Evolutionary conservation across 2,888 invertebrate species (phyloP), one percentile per base, ranked within the genome.

Genomic region (Malthinus seriepunctatus): DNA sequence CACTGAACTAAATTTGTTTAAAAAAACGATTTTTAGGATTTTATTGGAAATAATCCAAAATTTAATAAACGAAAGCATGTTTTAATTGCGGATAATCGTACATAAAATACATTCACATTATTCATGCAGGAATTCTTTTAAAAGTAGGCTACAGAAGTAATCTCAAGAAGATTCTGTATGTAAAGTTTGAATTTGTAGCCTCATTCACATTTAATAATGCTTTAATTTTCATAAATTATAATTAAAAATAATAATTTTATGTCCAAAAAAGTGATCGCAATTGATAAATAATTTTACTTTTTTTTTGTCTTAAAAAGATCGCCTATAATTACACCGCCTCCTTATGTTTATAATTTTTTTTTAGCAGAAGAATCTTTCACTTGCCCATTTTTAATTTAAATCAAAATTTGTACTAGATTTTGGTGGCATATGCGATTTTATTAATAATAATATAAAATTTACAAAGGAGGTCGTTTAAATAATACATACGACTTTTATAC

Each of bases 391-490:
- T 50, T 39, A 39, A 50, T 50, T 32, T 39, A 39, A 38, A 10
- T 11, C 23, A 35, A n/a, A 15, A n/a, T 49, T 37, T 37, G 15
- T 37, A n/a, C 31, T 33, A 35, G 10, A 32, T 31, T 38, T 14
- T 11, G 8, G 42, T 10, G 33, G 35, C 38, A 39, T 51, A 51
- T 51, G 51, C 32, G 32, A 42, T 32, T 49, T 51, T 10, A 50
- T 14, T 14, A 15, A 8, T 42, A 23, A 23, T 23, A 51, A 42
- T 33, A 42, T 15, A 51, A 32, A 51, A 42, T 23, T 32, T 32
- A 3, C 10, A 32, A 51, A 51, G 51, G 33, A 51, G 51, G 51
- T 51, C 44, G 44, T 32, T 42, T 42, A 14, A 42, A 15, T 42
- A 42, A 23, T 23, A 23, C 23, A 23, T 23, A 23, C 23, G 23